Base-by-base conservation (phyloP, 2,888 invertebrate species). In the Drosophila borealis region DNA sequence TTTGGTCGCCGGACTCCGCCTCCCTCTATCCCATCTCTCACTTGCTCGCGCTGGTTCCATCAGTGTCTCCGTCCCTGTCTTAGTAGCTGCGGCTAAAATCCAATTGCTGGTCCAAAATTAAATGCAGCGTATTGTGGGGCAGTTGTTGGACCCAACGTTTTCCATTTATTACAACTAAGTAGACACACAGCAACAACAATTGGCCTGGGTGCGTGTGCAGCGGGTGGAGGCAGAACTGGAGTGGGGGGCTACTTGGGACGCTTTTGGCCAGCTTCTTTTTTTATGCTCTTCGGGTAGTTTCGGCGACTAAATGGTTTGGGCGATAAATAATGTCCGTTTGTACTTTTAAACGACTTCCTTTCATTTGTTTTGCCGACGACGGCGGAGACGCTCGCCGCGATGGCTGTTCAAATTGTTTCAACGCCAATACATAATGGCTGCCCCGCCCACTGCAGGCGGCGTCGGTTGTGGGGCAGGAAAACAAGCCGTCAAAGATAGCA, bases 271-370 rank as follows among this genome's bases (percentile, higher is more conserved):
- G 33, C 34, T 51, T 48, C 59, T 44, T 75, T 69, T 65, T 73
- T 71, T 55, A 74, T 62, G 69, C 72, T 77, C 62, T 54, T 66
- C 66, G 82, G 73, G 83, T 83, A 83, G 83, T 83, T 83, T 70
- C 75, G 67, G 56, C 67, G 61, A 82, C 88, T 85, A 83, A 89
- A 90, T 90, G 91, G 91, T 91, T 89, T 88, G 91, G 79, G 90
- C 86, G 79, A 90, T 90, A 91, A 91, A 91, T 91, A 91, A 91
- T 91, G 91, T 91, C 91, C 91, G 91, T 91, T 91, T 91, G 90
- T 91, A 90, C 91, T 91, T 91, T 91, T 91, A 91, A 91, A 91
- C 90, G 91, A 91, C 91, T 91, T 91, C 91, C 90, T 91, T 89
- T 90, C 89, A 91, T 90, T 91, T 91, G 81, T 86, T 88, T 83